phyloP scores from a whole-genome alignment of 2,797 vertebrate genomes.

The Coregonus ussuriensis region DNA sequence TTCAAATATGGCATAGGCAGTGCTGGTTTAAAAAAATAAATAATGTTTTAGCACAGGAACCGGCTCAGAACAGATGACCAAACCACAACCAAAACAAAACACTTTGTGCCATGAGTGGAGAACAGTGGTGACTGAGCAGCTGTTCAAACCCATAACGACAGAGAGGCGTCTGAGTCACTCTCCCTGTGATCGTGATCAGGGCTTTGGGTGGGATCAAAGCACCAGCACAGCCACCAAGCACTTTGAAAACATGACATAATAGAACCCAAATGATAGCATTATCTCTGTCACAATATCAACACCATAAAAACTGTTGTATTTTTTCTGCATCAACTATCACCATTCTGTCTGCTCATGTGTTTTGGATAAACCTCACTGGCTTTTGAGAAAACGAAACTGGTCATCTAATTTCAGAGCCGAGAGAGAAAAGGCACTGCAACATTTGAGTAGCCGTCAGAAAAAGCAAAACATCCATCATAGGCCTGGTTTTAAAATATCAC shows the following conservation, averaged over 20 bases:
- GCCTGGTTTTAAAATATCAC: constrained; percentile 27
- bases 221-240: not conserved
- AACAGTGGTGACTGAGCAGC: constrained; percentile 22
- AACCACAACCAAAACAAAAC: constrained; percentile 16
- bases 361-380: constrained; percentile 2
- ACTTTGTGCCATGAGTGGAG: constrained; percentile 3
- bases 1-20: not conserved
- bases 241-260: constrained; percentile 11
- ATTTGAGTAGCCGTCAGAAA: constrained; percentile 25
- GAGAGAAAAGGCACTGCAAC: constrained; percentile 18
- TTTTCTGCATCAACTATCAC: not conserved
- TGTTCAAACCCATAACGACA: constrained; percentile 35
- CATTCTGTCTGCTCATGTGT: not conserved
- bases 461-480: constrained; percentile 22
- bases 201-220: constrained; percentile 24
- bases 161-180: constrained; percentile 31
- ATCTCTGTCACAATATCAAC: constrained; percentile 19
- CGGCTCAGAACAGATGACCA: not conserved
- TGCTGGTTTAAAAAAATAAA: not conserved
- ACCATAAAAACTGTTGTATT: not conserved
- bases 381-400: constrained; percentile 14
- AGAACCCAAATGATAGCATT: constrained; percentile 3
- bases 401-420: constrained; percentile 25
- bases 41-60: not conserved
- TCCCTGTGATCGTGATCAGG: constrained; percentile 25